phyloP scores from a whole-genome alignment of 2,888 invertebrate species.

The Ephialtes manifestator region DNA sequence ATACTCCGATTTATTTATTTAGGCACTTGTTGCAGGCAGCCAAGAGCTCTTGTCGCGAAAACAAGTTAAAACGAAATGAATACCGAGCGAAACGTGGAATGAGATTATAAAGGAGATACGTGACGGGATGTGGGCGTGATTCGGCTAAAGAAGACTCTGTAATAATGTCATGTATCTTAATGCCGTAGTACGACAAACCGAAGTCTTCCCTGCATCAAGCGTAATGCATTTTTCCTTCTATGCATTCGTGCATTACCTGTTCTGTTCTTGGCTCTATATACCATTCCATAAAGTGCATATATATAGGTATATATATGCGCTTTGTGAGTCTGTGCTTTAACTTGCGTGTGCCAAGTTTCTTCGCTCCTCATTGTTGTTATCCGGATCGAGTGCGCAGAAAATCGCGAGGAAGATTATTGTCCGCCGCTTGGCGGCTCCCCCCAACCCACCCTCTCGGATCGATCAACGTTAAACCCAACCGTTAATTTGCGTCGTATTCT shows the following conservation, averaged over 20 bases:
- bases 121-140: conserved; percentile 83
- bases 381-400: conserved; percentile 60
- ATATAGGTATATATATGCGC: neutral
- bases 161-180: conserved; percentile 71
- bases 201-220: conserved; percentile 12
- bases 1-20: conserved; percentile 26
- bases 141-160: conserved; percentile 41
- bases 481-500: conserved; percentile 56
- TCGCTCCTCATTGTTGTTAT: conserved; percentile 49
- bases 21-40: conserved; percentile 33
- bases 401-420: conserved; percentile 61
- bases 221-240: conserved; percentile 43
- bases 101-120: conserved; percentile 79
- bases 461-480: conserved; percentile 47
- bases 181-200: conserved; percentile 69
- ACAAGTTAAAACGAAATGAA: conserved; percentile 65
- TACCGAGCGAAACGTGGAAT: conserved; percentile 55
- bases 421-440: neutral
- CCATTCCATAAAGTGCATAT: neutral
- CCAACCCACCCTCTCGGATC: neutral
- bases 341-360: conserved; percentile 29
- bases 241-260: conserved; percentile 2
- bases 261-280: neutral
- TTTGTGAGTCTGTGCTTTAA: conserved; percentile 5
- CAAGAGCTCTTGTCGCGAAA: conserved; percentile 57